Percentiles rank a stretch among this genome's conserved stretches.
These are phyloP conservation scores for Drosophila meridionalis DNA, from an alignment of 2,888 invertebrate species.

Conservation along the genomic window DNA sequence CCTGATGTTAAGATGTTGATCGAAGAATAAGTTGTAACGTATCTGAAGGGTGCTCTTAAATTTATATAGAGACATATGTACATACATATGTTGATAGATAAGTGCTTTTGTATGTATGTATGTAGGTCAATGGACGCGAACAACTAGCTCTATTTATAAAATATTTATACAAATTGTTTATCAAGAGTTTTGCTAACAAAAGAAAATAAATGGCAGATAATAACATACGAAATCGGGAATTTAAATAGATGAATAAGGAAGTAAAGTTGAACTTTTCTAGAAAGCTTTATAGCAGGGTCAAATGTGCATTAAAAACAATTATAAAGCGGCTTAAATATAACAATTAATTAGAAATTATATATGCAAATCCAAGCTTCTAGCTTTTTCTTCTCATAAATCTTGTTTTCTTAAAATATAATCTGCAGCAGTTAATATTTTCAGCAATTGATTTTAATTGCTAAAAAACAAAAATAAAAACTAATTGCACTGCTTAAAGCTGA, in stretches of 20 bases:
- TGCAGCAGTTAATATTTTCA: not conserved
- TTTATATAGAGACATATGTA: not conserved
- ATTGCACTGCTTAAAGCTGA: not conserved
- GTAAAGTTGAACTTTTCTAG: not conserved
- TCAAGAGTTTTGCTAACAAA: not conserved
- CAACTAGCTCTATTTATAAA: conserved; percentile 38
- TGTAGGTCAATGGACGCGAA: conserved; percentile 57
- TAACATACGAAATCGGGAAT: conserved; percentile 20
- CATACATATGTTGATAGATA: not conserved
- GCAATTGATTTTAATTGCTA: not conserved
- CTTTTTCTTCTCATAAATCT: not conserved
- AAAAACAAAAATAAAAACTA: not conserved
- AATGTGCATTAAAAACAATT: not conserved
- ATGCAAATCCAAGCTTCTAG: not conserved
- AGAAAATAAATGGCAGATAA: conserved; percentile 13
- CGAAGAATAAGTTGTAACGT: not conserved
- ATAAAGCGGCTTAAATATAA: not conserved
- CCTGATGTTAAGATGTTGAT: not conserved
- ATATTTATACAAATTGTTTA: conserved; percentile 26
- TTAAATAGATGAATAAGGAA: not conserved
- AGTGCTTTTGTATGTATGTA: conserved; percentile 15
- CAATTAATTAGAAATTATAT: not conserved
- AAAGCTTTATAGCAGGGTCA: not conserved
- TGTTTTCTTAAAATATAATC: not conserved
- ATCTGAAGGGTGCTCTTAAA: not conserved